Evolutionary conservation across 2,113 vertebrate species (phyloP).

Genomic region (Podiceps cristatus): DNA sequence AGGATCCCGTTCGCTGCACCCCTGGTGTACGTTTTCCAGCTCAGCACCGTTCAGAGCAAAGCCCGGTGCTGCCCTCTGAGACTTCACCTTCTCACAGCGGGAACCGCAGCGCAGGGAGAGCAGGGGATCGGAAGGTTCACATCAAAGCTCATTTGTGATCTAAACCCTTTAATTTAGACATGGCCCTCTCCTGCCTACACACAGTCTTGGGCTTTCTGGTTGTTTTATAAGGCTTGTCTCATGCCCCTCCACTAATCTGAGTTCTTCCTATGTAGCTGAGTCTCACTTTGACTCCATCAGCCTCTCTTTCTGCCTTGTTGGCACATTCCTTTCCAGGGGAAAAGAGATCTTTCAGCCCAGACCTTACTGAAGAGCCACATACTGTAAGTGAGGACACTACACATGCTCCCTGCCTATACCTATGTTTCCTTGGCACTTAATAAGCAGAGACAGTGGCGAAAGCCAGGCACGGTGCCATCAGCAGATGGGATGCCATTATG

Average conservation of each 20-base stretch:
- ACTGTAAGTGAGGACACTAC: not conserved
- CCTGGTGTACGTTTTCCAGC: not conserved
- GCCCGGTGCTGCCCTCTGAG: rapidly evolving
- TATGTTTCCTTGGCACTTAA: slow-evolving; percentile 3
- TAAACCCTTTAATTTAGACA: not conserved
- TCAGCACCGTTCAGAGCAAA: not conserved
- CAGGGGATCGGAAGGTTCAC: not conserved
- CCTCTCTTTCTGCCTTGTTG: not conserved
- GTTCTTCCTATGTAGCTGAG: not conserved
- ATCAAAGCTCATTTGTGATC: not conserved
- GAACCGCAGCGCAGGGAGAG: not conserved
- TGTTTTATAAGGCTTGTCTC: not conserved
- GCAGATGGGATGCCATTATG: slow-evolving; percentile 13
- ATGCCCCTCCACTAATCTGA: not conserved
- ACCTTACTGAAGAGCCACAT: not conserved
- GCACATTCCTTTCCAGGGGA: not conserved
- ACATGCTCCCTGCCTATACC: not conserved
- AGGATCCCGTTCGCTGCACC: not conserved
- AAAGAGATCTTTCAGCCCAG: not conserved
- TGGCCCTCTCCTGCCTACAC: not conserved
- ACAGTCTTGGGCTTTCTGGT: not conserved
- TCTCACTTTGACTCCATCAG: not conserved
- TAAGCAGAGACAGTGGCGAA: slow-evolving; percentile 8
- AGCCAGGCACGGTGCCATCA: slow-evolving; percentile 32
- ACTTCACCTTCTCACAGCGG: not conserved